phyloP scores from a whole-genome alignment of 2,888 invertebrate genomes.

The Syrphus vitripennis region DNA sequence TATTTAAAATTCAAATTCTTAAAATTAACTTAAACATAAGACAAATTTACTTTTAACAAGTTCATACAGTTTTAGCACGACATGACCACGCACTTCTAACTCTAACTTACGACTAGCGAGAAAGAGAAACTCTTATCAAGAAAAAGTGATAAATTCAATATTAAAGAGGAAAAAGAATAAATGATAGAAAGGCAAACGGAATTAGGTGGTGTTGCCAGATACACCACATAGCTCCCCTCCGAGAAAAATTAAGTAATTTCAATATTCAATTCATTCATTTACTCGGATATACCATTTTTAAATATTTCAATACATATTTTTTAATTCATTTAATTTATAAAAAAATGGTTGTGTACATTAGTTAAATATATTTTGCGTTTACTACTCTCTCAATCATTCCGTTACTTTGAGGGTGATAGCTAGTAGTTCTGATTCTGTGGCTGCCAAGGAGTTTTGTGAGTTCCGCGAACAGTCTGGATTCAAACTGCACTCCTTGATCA shows the following conservation, averaged over 20 bases:
- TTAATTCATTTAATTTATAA: neutral
- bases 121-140: no score
- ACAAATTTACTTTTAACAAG: no score
- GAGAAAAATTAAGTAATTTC: neutral
- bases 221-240: neutral
- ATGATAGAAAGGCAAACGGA: no score
- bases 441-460: neutral
- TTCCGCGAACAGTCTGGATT: neutral
- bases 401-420: neutral
- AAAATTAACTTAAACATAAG: no score
- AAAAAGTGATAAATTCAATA: no score
- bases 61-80: no score
- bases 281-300: neutral
- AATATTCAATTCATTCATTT: neutral
- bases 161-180: no score
- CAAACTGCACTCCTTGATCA: neutral
- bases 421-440: neutral
- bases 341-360: neutral
- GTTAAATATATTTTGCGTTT: neutral
- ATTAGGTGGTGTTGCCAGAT: neutral
- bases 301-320: neutral
- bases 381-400: neutral
- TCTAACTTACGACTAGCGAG: no score
- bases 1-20: no score
- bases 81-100: no score